Evolutionary conservation across 2,113 vertebrate genomes (phyloP).

Genomic region (Podarcis cretensis): DNA sequence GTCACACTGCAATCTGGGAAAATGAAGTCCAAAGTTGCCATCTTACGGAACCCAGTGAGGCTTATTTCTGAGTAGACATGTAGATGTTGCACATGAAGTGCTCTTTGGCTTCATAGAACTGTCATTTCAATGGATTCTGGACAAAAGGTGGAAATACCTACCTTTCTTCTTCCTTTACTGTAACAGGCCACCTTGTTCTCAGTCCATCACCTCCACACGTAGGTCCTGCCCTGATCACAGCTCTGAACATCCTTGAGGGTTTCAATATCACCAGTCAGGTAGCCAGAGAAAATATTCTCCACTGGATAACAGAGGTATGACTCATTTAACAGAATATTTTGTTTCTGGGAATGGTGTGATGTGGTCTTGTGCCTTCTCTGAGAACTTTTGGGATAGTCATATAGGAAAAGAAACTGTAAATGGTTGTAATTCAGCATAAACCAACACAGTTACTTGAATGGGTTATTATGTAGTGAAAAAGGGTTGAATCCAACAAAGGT

Average conservation of each 20-base stretch:
- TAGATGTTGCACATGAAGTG: background rate
- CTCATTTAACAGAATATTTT: background rate
- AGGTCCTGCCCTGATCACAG: conserved; percentile 89
- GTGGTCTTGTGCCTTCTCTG: background rate
- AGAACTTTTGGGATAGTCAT: conserved; percentile 2
- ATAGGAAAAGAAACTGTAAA: background rate
- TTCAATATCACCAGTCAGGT: conserved; percentile 90
- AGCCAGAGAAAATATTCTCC: conserved; percentile 81
- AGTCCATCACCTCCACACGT: conserved; percentile 89
- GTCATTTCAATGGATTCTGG: background rate
- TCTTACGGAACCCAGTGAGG: background rate
- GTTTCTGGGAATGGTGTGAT: background rate
- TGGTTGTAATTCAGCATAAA: background rate
- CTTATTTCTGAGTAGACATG: background rate
- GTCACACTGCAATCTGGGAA: no score
- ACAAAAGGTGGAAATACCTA: background rate
- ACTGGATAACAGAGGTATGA: conserved; percentile 94
- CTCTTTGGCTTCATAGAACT: background rate
- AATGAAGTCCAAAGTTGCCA: background rate
- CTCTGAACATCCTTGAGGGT: conserved; percentile 95
- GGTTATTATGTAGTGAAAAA: background rate
- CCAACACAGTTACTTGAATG: background rate
- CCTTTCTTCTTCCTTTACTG: conserved; percentile 21
- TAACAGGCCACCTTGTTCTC: conserved; percentile 89
- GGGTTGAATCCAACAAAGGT: no score